Percentiles rank a stretch among this genome's conserved stretches.
These are phyloP conservation scores for Cyclina sinensis DNA, from an alignment of 1,140 invertebrate species.

Conservation along the genomic window DNA sequence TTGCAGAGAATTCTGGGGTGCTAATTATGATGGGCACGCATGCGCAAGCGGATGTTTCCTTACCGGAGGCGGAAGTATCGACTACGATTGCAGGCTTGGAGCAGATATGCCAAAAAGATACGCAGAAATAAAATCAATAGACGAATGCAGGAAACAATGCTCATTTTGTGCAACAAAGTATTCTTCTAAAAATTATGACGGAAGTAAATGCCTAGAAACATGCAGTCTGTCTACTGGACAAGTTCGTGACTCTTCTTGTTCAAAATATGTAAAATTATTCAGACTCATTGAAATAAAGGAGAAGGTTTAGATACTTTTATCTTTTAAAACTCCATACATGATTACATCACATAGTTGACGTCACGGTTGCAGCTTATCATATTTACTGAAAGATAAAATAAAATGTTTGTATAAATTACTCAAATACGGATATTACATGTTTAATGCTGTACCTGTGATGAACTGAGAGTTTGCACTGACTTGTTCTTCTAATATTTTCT, in stretches of 20 bases:
- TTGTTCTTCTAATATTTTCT: no score
- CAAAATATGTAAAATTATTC: not conserved
- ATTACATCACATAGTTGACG: no score
- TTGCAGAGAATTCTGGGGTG: constrained; percentile 17
- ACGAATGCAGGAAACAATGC: constrained; percentile 1
- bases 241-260: not conserved
- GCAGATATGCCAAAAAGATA: constrained; percentile 9
- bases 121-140: not conserved
- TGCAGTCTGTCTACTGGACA: not conserved
- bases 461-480: no score
- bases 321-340: no score
- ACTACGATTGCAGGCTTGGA: constrained; percentile 3
- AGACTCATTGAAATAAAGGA: not conserved
- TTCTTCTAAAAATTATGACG: not conserved
- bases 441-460: no score
- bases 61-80: not conserved
- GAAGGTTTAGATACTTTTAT: no score
- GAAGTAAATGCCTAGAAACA: not conserved
- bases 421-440: no score
- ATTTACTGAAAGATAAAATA: no score
- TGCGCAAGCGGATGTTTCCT: not conserved
- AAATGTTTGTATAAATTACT: no score
- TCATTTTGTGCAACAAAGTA: not conserved
- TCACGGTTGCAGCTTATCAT: no score
- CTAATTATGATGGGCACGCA: not conserved